Conservation (phyloP, 2,888 invertebrate species). For the Pollenia amentaria region DNA sequence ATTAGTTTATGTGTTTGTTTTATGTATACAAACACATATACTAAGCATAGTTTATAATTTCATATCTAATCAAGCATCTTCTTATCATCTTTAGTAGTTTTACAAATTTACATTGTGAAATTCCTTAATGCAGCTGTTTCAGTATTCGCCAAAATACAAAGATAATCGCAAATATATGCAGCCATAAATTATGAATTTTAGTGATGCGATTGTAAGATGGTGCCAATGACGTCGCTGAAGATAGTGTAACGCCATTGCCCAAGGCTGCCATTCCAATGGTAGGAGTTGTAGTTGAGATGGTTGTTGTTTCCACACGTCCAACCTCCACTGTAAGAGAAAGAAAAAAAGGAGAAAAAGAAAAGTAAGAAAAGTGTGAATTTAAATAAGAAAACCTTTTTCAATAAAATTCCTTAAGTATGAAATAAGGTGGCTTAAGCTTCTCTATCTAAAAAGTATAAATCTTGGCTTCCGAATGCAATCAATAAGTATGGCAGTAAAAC, state of each 20-base stretch:
- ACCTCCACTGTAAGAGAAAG: constrained; percentile 79
- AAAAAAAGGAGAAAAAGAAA: constrained; percentile 26
- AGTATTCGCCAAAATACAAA: constrained; percentile 71
- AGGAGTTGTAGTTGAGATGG: constrained; percentile 81
- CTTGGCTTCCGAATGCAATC: too few relatives aligned
- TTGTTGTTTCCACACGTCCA: constrained; percentile 80
- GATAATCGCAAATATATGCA: constrained; percentile 76
- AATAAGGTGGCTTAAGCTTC: neutral
- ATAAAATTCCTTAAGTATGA: neutral
- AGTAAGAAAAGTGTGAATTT: neutral
- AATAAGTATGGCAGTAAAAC: too few relatives aligned
- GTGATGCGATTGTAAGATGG: constrained; percentile 27
- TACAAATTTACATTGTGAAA: constrained; percentile 27
- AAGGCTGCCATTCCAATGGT: constrained; percentile 84
- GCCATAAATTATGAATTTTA: constrained; percentile 48
- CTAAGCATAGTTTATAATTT: constrained; percentile 29
- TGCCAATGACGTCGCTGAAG: constrained; percentile 63
- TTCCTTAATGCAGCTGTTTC: constrained; percentile 25
- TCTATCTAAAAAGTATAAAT: too few relatives aligned
- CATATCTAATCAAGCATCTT: constrained; percentile 22
- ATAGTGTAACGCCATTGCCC: constrained; percentile 79
- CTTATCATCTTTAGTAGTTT: constrained; percentile 27
- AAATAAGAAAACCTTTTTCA: neutral
- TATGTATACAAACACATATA: neutral
- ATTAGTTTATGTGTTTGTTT: neutral